Base-by-base conservation (phyloP, 1,140 invertebrate genomes). In the Ostrea edulis region DNA sequence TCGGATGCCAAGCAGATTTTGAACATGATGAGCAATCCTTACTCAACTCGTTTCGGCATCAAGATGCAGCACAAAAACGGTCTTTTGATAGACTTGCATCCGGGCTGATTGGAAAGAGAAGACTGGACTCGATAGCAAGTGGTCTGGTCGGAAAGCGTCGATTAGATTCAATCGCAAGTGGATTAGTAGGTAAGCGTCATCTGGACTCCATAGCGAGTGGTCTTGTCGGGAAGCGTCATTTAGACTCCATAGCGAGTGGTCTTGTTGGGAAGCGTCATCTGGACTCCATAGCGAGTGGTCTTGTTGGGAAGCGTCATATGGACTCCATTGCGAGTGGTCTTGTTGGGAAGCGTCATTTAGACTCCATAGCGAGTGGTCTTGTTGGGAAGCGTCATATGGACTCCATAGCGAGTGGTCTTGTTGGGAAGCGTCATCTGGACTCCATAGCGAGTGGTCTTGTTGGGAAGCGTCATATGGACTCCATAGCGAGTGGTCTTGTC, bases 141-240 rank as follows among this genome's bases (percentile, higher is more conserved):
- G 90, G 90, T 20, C 68, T 92, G 8, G 88, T 93, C n/a, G 92
- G 91, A 22, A 93, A 93, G 88, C 55, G 91, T 35, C 82, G 62
- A 4, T 77, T 92, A 53, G 92, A 92, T 84, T 12, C 85, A 0
- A 62, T 92, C 2, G 91, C 92, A 14, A 91, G 87, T 81, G 91
- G 92, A 55, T 85, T 92, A n/a, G 88, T 92, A 29, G 92, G 90
- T 0, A 92, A 92, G 85, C 35, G 90, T n/a, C 62, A 82, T 12
- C 51, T 91, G 8, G 88, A 88, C 55, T 22, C 22, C n/a, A 29
- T 91, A 7, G 90, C 90, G 12, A 89, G 82, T 84, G 88, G 88
- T 20, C 68, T 89, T 35, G 87, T 87, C 14, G 89, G 89, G 14
- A 90, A 90, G 71, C 54, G 84, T 9, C 82, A 62, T 5, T 14